phyloP scores from a whole-genome alignment of 2,113 vertebrate species.

The Casuarius casuarius region DNA sequence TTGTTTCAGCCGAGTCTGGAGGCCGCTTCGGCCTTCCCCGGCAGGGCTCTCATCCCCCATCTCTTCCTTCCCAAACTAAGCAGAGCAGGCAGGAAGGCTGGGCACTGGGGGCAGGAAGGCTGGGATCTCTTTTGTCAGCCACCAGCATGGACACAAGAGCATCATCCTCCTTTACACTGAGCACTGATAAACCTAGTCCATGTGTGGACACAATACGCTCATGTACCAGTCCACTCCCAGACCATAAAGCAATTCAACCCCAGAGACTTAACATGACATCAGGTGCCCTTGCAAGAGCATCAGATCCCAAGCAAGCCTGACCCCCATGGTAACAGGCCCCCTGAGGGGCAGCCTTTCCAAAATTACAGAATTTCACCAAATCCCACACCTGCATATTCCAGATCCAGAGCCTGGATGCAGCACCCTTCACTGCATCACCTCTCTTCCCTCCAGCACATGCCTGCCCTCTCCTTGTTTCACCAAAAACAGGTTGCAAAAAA shows the following conservation, averaged over 20 bases:
- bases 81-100: too few species aligned
- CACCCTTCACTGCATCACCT: neutral
- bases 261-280: fast-evolving
- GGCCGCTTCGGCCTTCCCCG: neutral
- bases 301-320: neutral
- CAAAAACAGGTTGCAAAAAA: neutral
- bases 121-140: too few species aligned
- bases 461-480: neutral
- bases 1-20: neutral
- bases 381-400: too few species aligned
- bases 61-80: too few species aligned
- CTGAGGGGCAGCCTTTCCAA: too few species aligned
- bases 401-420: too few species aligned
- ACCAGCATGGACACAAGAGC: too few species aligned
- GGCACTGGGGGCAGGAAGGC: too few species aligned
- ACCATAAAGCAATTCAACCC: neutral
- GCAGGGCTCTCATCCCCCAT: neutral
- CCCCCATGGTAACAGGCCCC: too few species aligned
- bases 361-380: neutral
- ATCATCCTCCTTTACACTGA: neutral
- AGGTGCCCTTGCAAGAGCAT: neutral
- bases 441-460: neutral
- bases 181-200: neutral
- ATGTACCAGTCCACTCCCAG: neutral
- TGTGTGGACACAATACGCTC: neutral